Evolutionary conservation across 2,797 vertebrate species (phyloP).

Genomic region (Antennarius maculatus): DNA sequence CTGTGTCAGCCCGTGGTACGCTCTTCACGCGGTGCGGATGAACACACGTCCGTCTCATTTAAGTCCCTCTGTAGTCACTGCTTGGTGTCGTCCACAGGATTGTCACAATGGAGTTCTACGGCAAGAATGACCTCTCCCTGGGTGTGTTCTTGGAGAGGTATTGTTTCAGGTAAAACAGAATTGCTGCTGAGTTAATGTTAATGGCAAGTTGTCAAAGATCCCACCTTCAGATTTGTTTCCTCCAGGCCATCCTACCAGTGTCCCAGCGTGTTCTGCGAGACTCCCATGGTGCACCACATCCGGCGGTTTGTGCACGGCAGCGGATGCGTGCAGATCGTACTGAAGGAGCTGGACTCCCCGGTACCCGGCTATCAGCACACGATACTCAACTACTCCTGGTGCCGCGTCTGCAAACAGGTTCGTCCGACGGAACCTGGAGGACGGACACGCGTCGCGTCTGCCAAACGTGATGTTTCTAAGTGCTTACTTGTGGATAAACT

Average conservation of each 20-base stretch:
- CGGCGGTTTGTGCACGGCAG: conserved; percentile 96
- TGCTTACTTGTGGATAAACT: neutral
- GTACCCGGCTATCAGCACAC: conserved; percentile 99
- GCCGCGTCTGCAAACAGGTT: conserved; percentile 97
- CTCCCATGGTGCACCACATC: conserved; percentile 97
- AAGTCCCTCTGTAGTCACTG: neutral
- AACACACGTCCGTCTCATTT: neutral
- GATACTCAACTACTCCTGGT: conserved; percentile 99
- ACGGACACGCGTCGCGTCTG: too few species aligned
- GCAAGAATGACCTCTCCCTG: conserved; percentile 96
- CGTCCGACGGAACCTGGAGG: neutral
- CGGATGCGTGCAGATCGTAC: conserved; percentile 96
- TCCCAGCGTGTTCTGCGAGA: conserved; percentile 96
- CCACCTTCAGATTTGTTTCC: neutral
- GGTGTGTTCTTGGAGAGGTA: conserved; percentile 97
- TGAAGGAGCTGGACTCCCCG: conserved; percentile 97
- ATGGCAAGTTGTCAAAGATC: too few species aligned
- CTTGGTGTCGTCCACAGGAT: conserved; percentile 83
- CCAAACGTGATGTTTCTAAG: neutral
- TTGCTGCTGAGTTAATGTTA: too few species aligned
- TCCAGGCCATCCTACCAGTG: conserved; percentile 95
- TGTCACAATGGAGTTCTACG: conserved; percentile 99
- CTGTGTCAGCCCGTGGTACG: conserved; percentile 97
- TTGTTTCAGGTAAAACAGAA: conserved; percentile 89
- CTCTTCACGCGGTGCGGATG: neutral